Conservation (phyloP, 2,113 vertebrate species). For the Mellivora capensis region DNA sequence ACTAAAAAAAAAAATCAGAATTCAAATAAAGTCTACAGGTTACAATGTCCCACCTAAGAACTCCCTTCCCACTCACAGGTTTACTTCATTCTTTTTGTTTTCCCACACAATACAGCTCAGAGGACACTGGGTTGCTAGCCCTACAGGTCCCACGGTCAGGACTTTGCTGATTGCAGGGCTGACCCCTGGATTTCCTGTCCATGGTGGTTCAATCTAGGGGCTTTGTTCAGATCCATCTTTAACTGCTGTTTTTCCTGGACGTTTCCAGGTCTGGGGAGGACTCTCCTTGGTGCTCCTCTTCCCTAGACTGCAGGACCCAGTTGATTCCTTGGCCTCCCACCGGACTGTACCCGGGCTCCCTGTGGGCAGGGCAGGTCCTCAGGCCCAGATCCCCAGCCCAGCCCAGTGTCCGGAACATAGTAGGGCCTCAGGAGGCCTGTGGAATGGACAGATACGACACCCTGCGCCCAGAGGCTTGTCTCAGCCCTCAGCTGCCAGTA, state of each 20-base stretch:
- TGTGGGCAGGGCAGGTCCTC: not conserved
- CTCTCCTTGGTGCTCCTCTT: not conserved
- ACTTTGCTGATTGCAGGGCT: not conserved
- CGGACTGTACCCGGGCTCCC: not conserved
- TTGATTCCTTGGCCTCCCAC: not conserved
- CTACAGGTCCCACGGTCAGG: rapidly evolving
- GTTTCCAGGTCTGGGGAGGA: not conserved
- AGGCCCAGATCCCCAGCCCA: not conserved
- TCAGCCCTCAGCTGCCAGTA: not conserved
- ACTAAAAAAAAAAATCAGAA: not conserved
- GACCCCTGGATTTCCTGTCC: not conserved
- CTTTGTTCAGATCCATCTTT: not conserved
- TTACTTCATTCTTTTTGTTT: not conserved
- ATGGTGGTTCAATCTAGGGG: not conserved
- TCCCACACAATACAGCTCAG: not conserved
- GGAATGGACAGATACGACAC: not conserved
- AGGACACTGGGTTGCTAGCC: not conserved
- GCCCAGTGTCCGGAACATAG: no score
- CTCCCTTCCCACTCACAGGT: not conserved
- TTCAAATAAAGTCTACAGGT: not conserved
- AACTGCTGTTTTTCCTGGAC: not conserved
- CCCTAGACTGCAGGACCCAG: rapidly evolving
- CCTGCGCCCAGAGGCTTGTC: not conserved
- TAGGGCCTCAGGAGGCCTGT: not conserved
- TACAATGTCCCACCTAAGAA: not conserved